phyloP scores from a whole-genome alignment of 2,113 vertebrate genomes.

The Stictonetta naevosa region DNA sequence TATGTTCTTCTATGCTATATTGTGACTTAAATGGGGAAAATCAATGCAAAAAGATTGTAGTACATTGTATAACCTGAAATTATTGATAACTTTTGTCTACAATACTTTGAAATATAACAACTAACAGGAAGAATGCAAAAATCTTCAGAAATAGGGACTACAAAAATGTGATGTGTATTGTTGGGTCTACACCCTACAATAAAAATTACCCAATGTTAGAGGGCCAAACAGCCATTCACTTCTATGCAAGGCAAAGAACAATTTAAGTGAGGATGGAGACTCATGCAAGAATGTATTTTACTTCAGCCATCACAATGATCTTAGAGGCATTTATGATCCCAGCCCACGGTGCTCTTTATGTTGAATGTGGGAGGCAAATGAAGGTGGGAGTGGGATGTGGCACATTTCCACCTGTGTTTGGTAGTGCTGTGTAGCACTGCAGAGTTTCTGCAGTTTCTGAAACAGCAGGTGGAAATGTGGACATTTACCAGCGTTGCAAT shows the following conservation, averaged over 20 bases:
- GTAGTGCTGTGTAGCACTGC: background rate
- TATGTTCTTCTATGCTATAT: background rate
- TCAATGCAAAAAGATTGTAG: background rate
- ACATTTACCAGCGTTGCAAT: background rate
- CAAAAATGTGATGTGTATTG: background rate
- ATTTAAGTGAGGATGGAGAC: background rate
- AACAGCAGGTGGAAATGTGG: background rate
- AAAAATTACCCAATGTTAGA: background rate
- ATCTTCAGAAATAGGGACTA: background rate
- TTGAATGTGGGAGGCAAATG: background rate
- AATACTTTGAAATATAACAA: background rate
- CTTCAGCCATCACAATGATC: background rate
- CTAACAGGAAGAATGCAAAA: background rate
- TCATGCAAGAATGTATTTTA: background rate
- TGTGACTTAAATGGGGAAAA: background rate
- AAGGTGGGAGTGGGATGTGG: background rate
- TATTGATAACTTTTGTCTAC: background rate
- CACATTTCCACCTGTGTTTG: background rate
- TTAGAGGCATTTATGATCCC: background rate
- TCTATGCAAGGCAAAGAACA: background rate
- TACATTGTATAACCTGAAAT: background rate
- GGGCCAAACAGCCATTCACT: background rate
- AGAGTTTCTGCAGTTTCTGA: background rate
- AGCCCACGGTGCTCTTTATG: background rate
- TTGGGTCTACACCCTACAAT: background rate